Percentiles rank a stretch among this genome's conserved stretches.
Evolutionary conservation across 1,140 invertebrate species (phyloP).

Genomic region (Frieseomelitta varia): DNA sequence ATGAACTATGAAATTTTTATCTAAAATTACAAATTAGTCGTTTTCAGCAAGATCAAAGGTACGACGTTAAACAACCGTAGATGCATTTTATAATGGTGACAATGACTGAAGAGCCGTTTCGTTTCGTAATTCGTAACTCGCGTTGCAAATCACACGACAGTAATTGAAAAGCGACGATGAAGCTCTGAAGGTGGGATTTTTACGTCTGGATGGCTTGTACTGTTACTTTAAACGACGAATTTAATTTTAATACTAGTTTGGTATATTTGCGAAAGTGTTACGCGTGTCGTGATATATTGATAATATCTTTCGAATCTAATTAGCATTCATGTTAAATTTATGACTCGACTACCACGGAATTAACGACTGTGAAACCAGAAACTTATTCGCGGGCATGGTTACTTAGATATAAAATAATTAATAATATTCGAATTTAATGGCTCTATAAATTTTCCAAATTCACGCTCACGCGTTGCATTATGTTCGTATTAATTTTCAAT

Average conservation of each 20-base stretch:
- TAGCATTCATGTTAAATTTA: not conserved
- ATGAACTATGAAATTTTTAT: too few species aligned
- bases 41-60: too few species aligned
- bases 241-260: not conserved
- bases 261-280: not conserved
- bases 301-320: not conserved
- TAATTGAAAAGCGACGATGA: not conserved
- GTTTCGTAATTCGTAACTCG: not conserved
- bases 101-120: not conserved
- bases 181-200: not conserved
- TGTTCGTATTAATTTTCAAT: too few species aligned
- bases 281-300: not conserved
- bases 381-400: too few species aligned
- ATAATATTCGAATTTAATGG: too few species aligned
- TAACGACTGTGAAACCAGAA: too few species aligned
- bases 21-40: too few species aligned
- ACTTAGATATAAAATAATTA: too few species aligned
- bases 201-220: not conserved
- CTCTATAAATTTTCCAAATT: too few species aligned
- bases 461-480: too few species aligned
- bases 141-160: not conserved
- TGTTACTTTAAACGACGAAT: not conserved
- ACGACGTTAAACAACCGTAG: not conserved
- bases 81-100: not conserved
- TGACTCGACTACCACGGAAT: too few species aligned